Percentiles rank a stretch among this genome's conserved stretches.
phyloP scores from a whole-genome alignment of 37 sponge, comb jelly and placozoan genomes.

The Petrosia ficiformis region DNA sequence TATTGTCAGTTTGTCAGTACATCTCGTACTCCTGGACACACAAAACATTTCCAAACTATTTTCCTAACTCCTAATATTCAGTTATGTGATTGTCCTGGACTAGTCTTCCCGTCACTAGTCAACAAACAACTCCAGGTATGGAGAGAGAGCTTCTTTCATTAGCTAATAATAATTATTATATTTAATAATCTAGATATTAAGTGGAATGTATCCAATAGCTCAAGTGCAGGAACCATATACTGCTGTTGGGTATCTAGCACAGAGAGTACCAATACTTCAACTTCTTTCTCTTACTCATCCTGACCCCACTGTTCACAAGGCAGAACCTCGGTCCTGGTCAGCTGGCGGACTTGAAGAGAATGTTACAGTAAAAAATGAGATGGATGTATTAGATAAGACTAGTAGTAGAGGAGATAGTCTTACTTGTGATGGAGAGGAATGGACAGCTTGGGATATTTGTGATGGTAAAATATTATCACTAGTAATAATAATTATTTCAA shows the following conservation, averaged over 20 bases:
- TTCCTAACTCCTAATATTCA: constrained; percentile 78
- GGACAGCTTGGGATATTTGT: constrained; percentile 96
- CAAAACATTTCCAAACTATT: constrained; percentile 98
- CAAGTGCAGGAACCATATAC: constrained; percentile 97
- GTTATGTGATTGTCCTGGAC: constrained; percentile 97
- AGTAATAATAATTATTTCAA: no score
- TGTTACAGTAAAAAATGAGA: neutral
- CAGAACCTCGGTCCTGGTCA: neutral
- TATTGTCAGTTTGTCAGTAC: constrained; percentile 78
- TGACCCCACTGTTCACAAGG: no score
- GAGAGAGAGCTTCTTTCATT: neutral
- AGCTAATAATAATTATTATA: neutral
- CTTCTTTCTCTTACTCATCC: constrained; percentile 77
- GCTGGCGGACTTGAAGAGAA: neutral
- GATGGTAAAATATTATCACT: constrained; percentile 66
- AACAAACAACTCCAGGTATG: constrained; percentile 90
- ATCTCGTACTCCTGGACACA: constrained; percentile 97
- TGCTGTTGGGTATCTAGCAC: constrained; percentile 87
- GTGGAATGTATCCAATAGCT: constrained; percentile 93
- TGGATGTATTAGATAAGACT: neutral
- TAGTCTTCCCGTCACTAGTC: constrained; percentile 91
- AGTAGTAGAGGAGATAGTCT: neutral
- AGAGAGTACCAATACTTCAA: constrained; percentile 69
- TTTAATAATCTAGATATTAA: constrained; percentile 51
- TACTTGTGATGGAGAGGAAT: no score